Evolutionary conservation across 1,140 invertebrate genomes (phyloP).

Genomic region (Schlechtendalia chinensis): DNA sequence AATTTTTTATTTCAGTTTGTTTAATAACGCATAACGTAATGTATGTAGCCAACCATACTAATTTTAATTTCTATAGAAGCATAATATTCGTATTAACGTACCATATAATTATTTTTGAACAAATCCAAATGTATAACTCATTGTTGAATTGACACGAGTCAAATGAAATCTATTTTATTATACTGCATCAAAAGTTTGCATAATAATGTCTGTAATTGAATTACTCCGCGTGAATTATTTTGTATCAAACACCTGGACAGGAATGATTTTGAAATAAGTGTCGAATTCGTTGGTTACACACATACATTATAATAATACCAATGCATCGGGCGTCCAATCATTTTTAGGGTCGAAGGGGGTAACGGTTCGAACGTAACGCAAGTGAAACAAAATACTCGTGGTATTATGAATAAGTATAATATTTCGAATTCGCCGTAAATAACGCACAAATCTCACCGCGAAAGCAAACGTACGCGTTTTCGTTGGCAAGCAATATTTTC

Average conservation of each 20-base stretch:
- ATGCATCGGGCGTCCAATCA: not conserved
- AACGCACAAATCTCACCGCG: not conserved
- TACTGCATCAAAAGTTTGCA: not conserved
- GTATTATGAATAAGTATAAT: not conserved
- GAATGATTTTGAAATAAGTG: conserved; percentile 14
- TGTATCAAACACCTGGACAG: conserved; percentile 1
- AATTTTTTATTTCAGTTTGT: no score
- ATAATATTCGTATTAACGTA: not conserved
- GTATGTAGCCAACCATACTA: not conserved
- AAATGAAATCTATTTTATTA: not conserved
- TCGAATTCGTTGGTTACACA: conserved; percentile 11
- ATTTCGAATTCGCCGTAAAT: not conserved
- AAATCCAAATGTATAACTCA: not conserved
- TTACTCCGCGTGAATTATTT: not conserved
- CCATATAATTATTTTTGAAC: not conserved
- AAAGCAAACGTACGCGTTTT: not conserved
- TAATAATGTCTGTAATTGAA: conserved; percentile 3
- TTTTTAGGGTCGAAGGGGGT: not conserved
- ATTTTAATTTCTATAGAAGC: not conserved
- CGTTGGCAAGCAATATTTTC: not conserved
- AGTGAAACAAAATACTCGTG: not conserved
- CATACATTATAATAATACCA: not conserved
- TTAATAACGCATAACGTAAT: no score
- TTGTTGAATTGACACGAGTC: not conserved
- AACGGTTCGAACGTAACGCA: not conserved